Conservation (phyloP, 1,140 invertebrate genomes). For the Brachionus manjavacas region DNA sequence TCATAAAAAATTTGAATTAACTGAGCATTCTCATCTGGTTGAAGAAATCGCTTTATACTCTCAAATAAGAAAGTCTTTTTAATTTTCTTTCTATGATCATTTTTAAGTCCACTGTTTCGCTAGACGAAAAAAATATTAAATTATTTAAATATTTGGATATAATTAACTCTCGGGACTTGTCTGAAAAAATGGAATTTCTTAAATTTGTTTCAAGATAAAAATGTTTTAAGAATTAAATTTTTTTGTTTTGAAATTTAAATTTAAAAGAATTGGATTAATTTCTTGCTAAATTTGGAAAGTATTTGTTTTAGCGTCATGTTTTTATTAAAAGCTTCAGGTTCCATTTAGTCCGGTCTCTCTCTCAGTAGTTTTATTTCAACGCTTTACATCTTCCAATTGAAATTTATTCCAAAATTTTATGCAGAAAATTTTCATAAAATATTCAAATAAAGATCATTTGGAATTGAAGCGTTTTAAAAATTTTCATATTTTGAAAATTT, state of each 20-base stretch:
- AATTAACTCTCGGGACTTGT: too few relatives aligned
- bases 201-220: too few relatives aligned
- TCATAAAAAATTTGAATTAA: too few relatives aligned
- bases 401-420: not conserved
- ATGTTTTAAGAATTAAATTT: too few relatives aligned
- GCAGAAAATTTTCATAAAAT: not conserved
- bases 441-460: not conserved
- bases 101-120: too few relatives aligned
- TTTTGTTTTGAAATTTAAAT: not conserved
- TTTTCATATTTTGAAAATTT: not conserved
- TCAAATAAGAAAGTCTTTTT: too few relatives aligned
- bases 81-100: too few relatives aligned
- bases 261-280: not conserved
- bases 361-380: not conserved
- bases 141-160: too few relatives aligned
- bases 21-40: too few relatives aligned
- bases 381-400: not conserved
- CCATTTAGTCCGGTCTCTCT: not conserved
- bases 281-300: not conserved
- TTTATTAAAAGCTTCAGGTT: not conserved
- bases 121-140: too few relatives aligned
- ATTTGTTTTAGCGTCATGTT: not conserved
- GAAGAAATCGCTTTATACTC: too few relatives aligned
- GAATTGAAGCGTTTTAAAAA: not conserved
- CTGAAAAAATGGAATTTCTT: too few relatives aligned